Evolutionary conservation across 2,113 vertebrate genomes (phyloP), one percentile per base, ranked within the genome.

Genomic region (Callaeas wilsoni): DNA sequence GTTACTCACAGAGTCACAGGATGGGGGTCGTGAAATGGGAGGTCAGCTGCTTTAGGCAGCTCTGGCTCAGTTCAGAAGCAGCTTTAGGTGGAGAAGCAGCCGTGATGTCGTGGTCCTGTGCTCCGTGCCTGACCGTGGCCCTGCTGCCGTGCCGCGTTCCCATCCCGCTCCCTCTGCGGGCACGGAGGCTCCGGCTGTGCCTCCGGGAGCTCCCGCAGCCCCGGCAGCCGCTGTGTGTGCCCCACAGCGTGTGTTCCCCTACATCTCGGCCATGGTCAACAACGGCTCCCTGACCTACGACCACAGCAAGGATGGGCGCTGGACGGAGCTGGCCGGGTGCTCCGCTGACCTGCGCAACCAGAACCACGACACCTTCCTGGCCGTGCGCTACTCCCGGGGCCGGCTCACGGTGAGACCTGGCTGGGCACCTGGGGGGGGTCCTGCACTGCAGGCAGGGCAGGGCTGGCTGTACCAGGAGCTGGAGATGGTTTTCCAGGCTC

Each of bases 221-320:
- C 50, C 19, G 16, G 47, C 26, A 23, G 20, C 32, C 0, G 2
- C 76, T 95, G 50, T 94, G 71, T 49, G 59, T 81, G n/a, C 50
- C 55, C 46, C 3, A 9, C 97, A 99, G 99, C 99, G 99, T 0
- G 98, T 99, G 53, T 99, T 99, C 97, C 99, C 99, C 3, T 99
- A 98, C 71, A 98, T 99, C 93, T 99, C 99, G 1, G 99, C 98
- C 22, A 99, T 99, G 99, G 99, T 99, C 87, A 99, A 99, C 98
- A 99, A 99, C 13, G 99, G 99, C 91, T 98, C 99, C 13, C 95
- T 99, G 98, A 98, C 95, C 1, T 99, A 99, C 3, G 99, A 99
- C 91, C 99, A 99, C 75, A 98, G 99, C 84, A 99, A 99, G 97
- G 99, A 99, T 0, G 99, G 99, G 9, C 99, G 99, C 33, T 97